Evolutionary conservation across 2,113 vertebrate genomes (phyloP), one percentile per base, ranked within the genome.

Genomic region (Theristicus caerulescens): DNA sequence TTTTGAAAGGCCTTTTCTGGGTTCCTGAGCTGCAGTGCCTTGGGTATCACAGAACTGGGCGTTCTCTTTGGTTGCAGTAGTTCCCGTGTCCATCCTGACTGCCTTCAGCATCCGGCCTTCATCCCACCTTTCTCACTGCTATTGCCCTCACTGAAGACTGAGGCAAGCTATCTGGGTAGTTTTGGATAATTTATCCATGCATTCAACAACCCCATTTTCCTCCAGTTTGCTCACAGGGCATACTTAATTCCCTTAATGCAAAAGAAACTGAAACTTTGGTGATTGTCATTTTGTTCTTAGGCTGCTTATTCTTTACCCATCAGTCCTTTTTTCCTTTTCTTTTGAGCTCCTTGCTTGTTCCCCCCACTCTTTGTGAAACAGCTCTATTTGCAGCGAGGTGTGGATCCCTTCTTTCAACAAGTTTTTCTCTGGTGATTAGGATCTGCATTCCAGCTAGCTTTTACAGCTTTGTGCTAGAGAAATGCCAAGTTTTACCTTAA

Each of bases 371-470:
- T 36, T 76, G 46, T 93, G 78, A 36, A 80, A 54, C 62, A 82
- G 21, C 62, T 95, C 51, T 69, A 16, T 95, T 80, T 88, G 82
- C 62, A 77, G 74, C 2, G 15, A 87, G 79, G 79, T 70, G 92
- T 93, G 71, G 92, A 96, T 77, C 59, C 22, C 49, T 96, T 94
- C 92, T 96, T 96, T 96, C 96, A 96, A 8, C 88, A 85, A 13
- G 70, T 83, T 94, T 91, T 95, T 73, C 42, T 32, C 66, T 93
- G 40, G 61, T 80, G 90, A 96, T 97, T 95, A 96, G 66, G 87
- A 94, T 96, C 93, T 93, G 71, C 92, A 90, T 96, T 96, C 93
- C 96, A 77, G 46, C 47, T 54, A 90, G 57, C 54, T 95, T 91
- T 62, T 90, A 69, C n/a, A 90, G 70, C 66, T 95, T 82, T 88